Percentiles rank a stretch among this genome's conserved stretches.
Evolutionary conservation across 2,113 vertebrate species (phyloP).

Genomic region (Acinonyx jubatus): DNA sequence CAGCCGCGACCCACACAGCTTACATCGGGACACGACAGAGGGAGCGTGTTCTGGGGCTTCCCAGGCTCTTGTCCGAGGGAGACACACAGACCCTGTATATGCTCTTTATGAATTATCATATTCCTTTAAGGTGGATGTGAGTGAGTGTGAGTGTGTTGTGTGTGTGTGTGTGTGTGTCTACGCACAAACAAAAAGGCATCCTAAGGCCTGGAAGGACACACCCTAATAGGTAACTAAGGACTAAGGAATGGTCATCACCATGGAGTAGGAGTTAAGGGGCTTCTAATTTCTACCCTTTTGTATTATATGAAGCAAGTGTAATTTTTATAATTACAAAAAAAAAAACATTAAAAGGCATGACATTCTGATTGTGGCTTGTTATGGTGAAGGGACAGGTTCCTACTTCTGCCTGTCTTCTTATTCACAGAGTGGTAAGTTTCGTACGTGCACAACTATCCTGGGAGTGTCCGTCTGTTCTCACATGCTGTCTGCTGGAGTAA

Average conservation of each 20-base stretch:
- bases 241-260: background rate
- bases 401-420: background rate
- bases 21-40: too few species aligned
- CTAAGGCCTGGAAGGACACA: background rate
- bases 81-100: background rate
- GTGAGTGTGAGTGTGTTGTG: background rate
- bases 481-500: accelerated
- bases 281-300: background rate
- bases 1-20: too few species aligned
- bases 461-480: accelerated
- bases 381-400: background rate
- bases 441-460: accelerated
- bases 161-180: background rate
- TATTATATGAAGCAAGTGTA: background rate
- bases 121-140: background rate
- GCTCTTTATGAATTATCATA: accelerated
- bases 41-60: background rate
- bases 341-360: background rate
- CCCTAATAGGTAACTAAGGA: background rate
- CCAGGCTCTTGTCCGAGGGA: accelerated
- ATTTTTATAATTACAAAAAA: background rate
- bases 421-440: accelerated
- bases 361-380: background rate
- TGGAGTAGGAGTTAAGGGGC: background rate
- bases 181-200: background rate